Base-by-base conservation (phyloP, 2,888 invertebrate genomes). In the Eupithecia subfuscata region DNA sequence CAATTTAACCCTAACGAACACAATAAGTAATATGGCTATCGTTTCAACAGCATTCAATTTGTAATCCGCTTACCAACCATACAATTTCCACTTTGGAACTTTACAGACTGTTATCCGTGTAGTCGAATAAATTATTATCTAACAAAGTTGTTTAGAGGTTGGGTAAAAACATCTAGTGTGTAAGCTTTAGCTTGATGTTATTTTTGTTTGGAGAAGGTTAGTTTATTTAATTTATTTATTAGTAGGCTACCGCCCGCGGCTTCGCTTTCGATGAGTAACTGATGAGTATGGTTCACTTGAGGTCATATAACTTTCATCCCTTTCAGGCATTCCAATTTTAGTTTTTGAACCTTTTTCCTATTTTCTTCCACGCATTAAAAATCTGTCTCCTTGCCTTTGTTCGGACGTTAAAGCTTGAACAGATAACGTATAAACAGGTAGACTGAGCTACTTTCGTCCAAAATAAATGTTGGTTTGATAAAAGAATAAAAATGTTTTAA, bases 121-220 rank as follows among this genome's bases (percentile, higher is more conserved):
- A 73, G 63, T 67, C 64, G 73, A 78, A 75, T 73, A 76, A 79
- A 69, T 75, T 77, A 78, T 72, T 75, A 76, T 71, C 76, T 77
- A 79, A 83, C 82, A 79, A 83, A 84, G 78, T 84, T 80, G 81
- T 82, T 67, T 40, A 67, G 40, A 67, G 37, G n/a, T 67, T 67
- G 60, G 5, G 5, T 60, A 25, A 25, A 60, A 25, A 25, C 60
- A 60, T 60, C 25, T 56, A n/a, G n/a, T 56, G 56, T 56, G n/a
- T 67, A 30, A 30, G 30, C 18, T 37, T 40, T 9, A 40, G 37
- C 40, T 8, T 43, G 12, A 40, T 22, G 12, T 68, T 68, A 22
- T 45, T 40, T 43, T 68, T 8, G 12, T 22, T 40, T 68, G 18
- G n/a, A 37, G 30, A 40, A 12, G 18, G 40, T 67, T 5, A n/a